A percentile compares a stretch with the other conserved stretches of the same genome.
Conservation (phyloP, 1,140 invertebrate species). For the Drosophila equinoxialis region DNA sequence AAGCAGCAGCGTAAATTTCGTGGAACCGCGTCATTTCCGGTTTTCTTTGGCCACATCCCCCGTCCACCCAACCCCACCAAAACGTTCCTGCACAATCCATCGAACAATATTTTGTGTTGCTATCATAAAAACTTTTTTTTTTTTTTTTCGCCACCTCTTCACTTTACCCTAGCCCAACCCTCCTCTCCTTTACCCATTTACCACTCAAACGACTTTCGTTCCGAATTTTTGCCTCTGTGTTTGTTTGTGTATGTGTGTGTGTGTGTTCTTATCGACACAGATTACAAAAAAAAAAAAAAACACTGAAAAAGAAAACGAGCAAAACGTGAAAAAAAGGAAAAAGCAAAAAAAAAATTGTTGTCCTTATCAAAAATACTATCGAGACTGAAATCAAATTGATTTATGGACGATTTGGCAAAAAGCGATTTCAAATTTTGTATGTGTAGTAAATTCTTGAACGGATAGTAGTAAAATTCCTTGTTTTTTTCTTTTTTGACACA, state of each 20-base stretch:
- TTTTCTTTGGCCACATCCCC: conserved; percentile 21
- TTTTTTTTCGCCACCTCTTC: conserved; percentile 4
- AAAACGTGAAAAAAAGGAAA: conserved; percentile 37
- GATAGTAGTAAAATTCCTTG: background rate
- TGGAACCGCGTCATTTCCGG: conserved; percentile 72
- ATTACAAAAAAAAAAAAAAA: conserved; percentile 14
- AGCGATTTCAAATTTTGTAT: conserved; percentile 33
- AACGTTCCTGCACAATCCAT: background rate
- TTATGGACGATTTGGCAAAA: conserved; percentile 77
- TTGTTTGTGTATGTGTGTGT: background rate
- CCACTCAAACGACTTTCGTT: conserved; percentile 49
- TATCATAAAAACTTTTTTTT: conserved; percentile 33
- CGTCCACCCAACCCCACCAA: background rate
- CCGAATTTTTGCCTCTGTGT: conserved; percentile 42
- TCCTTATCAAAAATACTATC: conserved; percentile 62
- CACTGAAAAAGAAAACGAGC: conserved; percentile 22
- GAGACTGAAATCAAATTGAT: conserved; percentile 70
- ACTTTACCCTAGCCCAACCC: background rate
- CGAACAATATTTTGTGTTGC: background rate
- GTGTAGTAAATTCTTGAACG: conserved; percentile 9
- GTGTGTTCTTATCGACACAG: conserved; percentile 47
- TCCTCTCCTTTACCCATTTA: background rate
- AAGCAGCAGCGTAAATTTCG: conserved; percentile 41
- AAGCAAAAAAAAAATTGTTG: conserved; percentile 20
- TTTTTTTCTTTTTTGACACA: background rate